These are phyloP conservation scores for Calyptomena viridis DNA, from an alignment of 2,113 vertebrate genomes.

Conservation along the genomic window DNA sequence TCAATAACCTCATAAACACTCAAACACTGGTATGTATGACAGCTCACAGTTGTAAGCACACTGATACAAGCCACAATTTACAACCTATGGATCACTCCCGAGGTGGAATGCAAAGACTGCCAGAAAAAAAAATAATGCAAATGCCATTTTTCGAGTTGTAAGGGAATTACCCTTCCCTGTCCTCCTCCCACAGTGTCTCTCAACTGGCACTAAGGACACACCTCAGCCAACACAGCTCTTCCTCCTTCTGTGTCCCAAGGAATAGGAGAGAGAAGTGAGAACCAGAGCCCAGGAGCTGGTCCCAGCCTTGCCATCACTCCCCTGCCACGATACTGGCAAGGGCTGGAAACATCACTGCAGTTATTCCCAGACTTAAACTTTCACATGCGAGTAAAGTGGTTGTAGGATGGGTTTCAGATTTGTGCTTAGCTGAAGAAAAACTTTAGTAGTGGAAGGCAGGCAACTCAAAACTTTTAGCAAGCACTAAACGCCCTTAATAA, in stretches of 20 bases:
- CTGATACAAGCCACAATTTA: background rate
- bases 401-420: background rate
- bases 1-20: background rate
- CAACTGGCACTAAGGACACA: background rate
- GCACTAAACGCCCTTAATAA: background rate
- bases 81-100: background rate
- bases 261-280: background rate
- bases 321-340: fast-evolving
- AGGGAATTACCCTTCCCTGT: background rate
- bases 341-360: background rate
- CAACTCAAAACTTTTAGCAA: background rate
- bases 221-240: background rate
- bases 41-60: background rate
- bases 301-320: background rate
- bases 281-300: background rate
- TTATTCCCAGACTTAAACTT: background rate
- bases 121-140: background rate
- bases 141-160: background rate
- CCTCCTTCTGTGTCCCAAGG: background rate
- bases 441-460: background rate
- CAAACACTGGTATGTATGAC: background rate
- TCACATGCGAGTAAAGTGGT: fast-evolving
- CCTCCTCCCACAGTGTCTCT: background rate
- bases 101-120: background rate
- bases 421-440: background rate